Base-by-base conservation (phyloP, 2,797 vertebrate species). In the Eulemur rubriventer region DNA sequence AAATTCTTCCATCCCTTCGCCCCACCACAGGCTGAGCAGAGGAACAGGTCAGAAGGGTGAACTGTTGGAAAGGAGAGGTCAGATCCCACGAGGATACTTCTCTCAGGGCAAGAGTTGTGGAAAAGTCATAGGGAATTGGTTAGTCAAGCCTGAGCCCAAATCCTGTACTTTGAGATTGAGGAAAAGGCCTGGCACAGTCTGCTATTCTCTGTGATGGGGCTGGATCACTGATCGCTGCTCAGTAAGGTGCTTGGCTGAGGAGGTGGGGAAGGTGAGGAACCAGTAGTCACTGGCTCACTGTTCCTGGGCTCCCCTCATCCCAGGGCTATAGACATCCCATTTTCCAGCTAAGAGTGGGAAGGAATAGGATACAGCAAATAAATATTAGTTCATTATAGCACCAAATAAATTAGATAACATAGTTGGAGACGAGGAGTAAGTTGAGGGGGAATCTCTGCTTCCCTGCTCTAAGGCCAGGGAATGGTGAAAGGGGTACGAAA, bases 381-480 rank as follows among this genome's bases (percentile, higher is more conserved):
- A 97, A 98, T 97, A 97, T 67, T 35, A 96, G 50, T 96, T 96
- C 91, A 96, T 24, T 67, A 96, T 97, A 98, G 98, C 98, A 98
- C 97, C 98, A 97, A 97, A 98, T 98, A 97, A 97, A 95, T 97
- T 96, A 98, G 50, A 84, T 78, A 78, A 96, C 80, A 65, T 33
- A 63, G 75, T 17, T 76, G 43, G 72, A 83, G 90, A 69, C 6
- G 35, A 70, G 57, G 92, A 92, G 33, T 35, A 73, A 89, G 81
- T 43, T 41, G 26, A 88, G 72, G 52, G 65, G n/a, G 59, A 87
- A 46, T 43, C 69, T 90, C 65, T 86, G 78, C 55, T 78, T 85
- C 86, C 95, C 50, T 90, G 91, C 28, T 86, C 41, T 83, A 93
- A 95, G 90, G 80, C 63, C 94, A 84, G 95, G 94, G 57, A 72